Evolutionary conservation across 2,797 vertebrate genomes (phyloP), one percentile per base, ranked within the genome.

Genomic region (Propithecus deckenii): DNA sequence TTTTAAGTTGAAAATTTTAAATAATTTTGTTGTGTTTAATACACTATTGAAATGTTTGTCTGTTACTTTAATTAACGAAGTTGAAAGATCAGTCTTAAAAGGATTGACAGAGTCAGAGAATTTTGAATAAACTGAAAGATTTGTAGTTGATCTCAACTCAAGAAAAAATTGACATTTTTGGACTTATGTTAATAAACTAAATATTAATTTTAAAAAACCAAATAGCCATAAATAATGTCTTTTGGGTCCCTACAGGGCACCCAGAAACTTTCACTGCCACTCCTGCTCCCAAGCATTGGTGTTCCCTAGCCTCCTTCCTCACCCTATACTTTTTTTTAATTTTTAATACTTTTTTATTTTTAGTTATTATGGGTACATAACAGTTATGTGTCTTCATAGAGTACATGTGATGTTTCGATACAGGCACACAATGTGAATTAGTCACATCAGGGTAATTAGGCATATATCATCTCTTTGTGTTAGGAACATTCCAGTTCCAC

Each of bases 1-100:
- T 91, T 83, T 86, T 71, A 86, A 92, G 10, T 55, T 71, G 28
- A 94, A 79, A 94, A 2, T 75, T 86, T 95, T 89, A 69, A 89
- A 63, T 85, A 89, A 50, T 71, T 65, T 93, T 69, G 41, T 50
- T 57, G 35, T 88, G 3, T 67, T 87, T 81, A 63, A 69, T 48
- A 69, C n/a, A 72, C 9, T 43, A 41, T 65, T 65, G 15, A 97
- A 96, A 94, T 83, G 28, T 94, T 95, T 87, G 12, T 61, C 15
- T 89, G 46, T 90, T 80, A 57, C 13, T 67, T 93, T 91, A 83
- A 43, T 88, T 72, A 79, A 90, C 52, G 50, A 75, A 67, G 48
- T 80, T 67, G 35, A 84, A 88, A 59, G 35, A 55, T 80, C 46
- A 43, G 30, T 95, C 55, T 81, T 90, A 69, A 86, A 89, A 92